Evolutionary conservation across 2,113 vertebrate species (phyloP).

Genomic region (Paramormyrops kingsleyae): DNA sequence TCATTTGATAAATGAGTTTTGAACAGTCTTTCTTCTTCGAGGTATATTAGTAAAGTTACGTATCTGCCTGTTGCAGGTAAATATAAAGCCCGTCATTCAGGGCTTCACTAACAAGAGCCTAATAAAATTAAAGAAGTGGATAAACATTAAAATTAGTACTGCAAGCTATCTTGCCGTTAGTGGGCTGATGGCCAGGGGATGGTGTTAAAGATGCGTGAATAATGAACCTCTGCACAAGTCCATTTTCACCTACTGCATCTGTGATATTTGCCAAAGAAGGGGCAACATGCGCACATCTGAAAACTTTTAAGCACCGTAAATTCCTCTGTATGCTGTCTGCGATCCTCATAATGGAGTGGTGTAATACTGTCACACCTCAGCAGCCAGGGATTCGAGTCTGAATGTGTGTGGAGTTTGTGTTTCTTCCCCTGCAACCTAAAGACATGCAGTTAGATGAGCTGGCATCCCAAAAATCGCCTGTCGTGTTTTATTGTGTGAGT

Average conservation of each 20-base stretch:
- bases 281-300: neutral
- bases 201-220: conserved; percentile 8
- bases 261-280: neutral
- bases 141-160: neutral
- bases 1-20: neutral
- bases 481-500: neutral
- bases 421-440: neutral
- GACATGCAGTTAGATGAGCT: neutral
- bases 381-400: neutral
- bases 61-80: neutral
- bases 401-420: neutral
- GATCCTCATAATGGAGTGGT: neutral
- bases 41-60: neutral
- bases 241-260: neutral
- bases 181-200: neutral
- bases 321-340: neutral
- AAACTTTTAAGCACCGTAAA: neutral
- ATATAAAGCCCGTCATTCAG: neutral
- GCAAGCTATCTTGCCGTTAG: neutral
- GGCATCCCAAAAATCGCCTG: neutral
- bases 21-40: neutral
- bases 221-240: neutral
- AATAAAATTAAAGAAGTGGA: neutral
- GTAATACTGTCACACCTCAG: neutral
- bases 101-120: neutral